Conservation (phyloP, 2,113 vertebrate genomes). For the Mesembrinibis cayennensis region DNA sequence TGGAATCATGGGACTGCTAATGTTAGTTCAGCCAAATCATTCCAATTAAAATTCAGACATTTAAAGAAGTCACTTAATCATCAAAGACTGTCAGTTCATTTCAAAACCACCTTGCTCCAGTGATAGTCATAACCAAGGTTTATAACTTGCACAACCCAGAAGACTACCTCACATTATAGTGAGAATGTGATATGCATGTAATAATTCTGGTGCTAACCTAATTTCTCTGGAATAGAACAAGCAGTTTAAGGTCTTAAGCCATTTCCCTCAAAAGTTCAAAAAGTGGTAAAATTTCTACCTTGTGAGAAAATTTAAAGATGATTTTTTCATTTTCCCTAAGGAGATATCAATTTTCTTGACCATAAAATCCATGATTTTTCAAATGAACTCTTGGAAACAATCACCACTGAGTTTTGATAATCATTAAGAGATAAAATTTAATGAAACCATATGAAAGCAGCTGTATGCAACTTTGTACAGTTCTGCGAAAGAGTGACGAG, state of each 20-base stretch:
- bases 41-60: conserved; percentile 38
- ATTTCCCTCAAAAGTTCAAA: not conserved
- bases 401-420: not conserved
- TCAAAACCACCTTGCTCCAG: not conserved
- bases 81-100: not conserved
- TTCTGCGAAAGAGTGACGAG: not conserved
- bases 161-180: not conserved
- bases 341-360: not conserved
- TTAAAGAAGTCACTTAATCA: conserved; percentile 33
- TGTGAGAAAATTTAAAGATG: not conserved
- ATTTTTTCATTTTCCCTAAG: not conserved
- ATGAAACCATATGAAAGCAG: not conserved
- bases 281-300: not conserved
- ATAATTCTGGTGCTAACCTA: not conserved
- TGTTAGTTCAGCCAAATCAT: conserved; percentile 23
- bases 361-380: not conserved
- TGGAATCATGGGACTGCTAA: conserved; percentile 2
- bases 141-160: not conserved
- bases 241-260: not conserved
- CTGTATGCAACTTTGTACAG: not conserved
- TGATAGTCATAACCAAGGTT: not conserved
- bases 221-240: not conserved
- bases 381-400: not conserved
- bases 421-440: not conserved
- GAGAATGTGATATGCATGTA: not conserved